phyloP scores from a whole-genome alignment of 2,797 vertebrate genomes.

The Helarctos malayanus region DNA sequence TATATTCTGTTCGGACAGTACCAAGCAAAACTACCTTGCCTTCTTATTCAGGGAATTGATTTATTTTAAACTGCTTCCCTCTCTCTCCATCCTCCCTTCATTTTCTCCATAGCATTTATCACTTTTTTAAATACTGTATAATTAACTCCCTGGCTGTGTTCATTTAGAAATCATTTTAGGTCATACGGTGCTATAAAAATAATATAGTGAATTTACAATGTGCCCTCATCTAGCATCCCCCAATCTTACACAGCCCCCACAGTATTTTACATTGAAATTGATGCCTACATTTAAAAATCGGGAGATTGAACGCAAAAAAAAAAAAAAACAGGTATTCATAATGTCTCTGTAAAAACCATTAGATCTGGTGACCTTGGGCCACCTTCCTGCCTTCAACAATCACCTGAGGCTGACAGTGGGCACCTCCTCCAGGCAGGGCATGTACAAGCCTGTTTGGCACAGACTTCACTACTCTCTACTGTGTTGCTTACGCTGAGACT shows the following conservation, averaged over 20 bases:
- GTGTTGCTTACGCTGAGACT: neutral
- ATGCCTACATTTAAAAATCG: neutral
- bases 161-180: neutral
- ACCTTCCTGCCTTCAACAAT: neutral
- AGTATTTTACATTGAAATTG: neutral
- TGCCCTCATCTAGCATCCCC: neutral
- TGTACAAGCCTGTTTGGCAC: neutral
- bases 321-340: neutral
- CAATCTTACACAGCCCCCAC: neutral
- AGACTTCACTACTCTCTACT: neutral
- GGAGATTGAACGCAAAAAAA: neutral
- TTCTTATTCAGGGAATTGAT: neutral
- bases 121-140: neutral
- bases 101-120: neutral
- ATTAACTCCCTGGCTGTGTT: neutral
- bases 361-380: neutral
- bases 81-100: neutral
- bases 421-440: neutral
- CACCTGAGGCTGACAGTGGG: neutral
- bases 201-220: neutral
- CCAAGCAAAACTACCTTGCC: neutral
- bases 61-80: neutral
- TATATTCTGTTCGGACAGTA: neutral
- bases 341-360: neutral
- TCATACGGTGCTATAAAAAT: neutral